Base-by-base conservation (phyloP, 1,140 invertebrate species). In the Hylaeus anthracinus region DNA sequence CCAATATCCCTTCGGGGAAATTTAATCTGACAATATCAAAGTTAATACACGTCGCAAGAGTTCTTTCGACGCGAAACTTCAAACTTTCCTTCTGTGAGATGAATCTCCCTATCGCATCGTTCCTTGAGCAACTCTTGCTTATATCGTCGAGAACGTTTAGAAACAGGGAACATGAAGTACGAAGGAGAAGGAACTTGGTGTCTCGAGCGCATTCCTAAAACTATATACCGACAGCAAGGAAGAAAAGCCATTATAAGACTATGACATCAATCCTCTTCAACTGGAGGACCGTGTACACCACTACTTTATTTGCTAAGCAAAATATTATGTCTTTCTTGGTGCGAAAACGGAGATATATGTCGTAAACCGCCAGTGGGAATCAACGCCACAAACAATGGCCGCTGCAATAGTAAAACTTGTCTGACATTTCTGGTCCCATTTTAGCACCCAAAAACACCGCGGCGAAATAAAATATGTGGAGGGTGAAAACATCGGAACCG, bases 261-360 rank as follows among this genome's bases (percentile, higher is more conserved):
- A 26, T 14, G 12, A 65, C n/a, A 63, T 66, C 61, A 64, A 75
- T 75, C 39, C 63, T 75, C 61, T 8, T 66, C 51, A n/a, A 45
- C 4, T 5, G 48, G 3, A 8, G 15, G 72, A 41, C 48, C 72
- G 39, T 10, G 39, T 51, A 26, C 45, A 1, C 15, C 2, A 15
- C 37, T 63, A 8, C 45, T 84, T 66, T 72, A 72, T 65, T 65
- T 12, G 58, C 64, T 5, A 45, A 67, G 48, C 26, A 55, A 67
- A 55, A 78, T 60, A 67, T 66, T 45, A 67, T n/a, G 8, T 10
- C 65, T 26, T 78, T 15, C 14, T 72, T 45, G 51, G 41, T 14
- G 5, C 1, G 10, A 26, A 6, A 5, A 26, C 1, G n/a, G 53
- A 51, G 4, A 63, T 3, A 10, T n/a, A 1, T 12, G 10, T 45